These are phyloP conservation scores for Esox lucius DNA, from an alignment of 2,797 vertebrate genomes.

Conservation along the genomic window DNA sequence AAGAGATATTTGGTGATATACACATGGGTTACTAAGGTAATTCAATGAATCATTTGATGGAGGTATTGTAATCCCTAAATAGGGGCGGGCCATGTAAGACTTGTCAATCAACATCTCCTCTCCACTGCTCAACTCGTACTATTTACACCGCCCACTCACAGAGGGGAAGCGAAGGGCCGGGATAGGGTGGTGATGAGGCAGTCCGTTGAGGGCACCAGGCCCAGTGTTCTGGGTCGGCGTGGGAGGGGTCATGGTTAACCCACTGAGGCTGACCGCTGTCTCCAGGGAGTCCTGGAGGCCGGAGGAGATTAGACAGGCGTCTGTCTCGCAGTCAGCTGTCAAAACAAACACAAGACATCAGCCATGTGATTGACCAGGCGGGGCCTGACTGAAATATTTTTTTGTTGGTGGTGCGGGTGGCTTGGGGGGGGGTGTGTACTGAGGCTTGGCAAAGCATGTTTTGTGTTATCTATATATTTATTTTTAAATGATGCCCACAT, in stretches of 20 bases:
- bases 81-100: not conserved
- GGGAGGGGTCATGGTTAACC: conserved; percentile 46
- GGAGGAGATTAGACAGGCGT: conserved; percentile 90
- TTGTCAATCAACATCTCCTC: not conserved
- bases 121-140: conserved; percentile 10
- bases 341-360: conserved; percentile 58
- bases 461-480: no score
- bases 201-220: conserved; percentile 33
- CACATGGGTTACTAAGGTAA: not conserved
- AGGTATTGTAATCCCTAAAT: not conserved
- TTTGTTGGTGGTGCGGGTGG: no score
- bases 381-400: not conserved
- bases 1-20: not conserved
- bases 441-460: no score
- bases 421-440: no score
- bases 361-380: conserved; percentile 44
- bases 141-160: conserved; percentile 68
- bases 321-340: conserved; percentile 94
- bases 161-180: conserved; percentile 79
- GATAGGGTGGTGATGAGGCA: conserved; percentile 64
- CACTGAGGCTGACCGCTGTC: conserved; percentile 40
- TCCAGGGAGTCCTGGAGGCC: conserved; percentile 86
- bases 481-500: no score
- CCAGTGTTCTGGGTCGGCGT: not conserved
- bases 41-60: not conserved